These are phyloP conservation scores for Pelodiscus sinensis DNA, from an alignment of 2,113 vertebrate species.

Conservation along the genomic window DNA sequence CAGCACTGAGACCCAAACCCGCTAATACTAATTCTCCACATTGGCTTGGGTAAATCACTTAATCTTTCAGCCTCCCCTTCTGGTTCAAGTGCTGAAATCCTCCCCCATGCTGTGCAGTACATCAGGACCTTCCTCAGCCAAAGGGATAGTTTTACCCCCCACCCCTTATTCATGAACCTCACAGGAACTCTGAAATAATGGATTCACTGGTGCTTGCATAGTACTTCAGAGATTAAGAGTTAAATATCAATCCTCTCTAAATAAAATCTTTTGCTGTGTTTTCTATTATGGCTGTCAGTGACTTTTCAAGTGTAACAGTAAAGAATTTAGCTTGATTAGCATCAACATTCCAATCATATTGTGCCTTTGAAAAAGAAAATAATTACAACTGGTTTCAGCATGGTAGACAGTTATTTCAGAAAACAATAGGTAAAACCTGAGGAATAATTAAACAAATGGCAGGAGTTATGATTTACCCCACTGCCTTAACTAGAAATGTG, in stretches of 20 bases:
- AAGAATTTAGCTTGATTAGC: conserved; percentile 30
- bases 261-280: background rate
- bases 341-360: conserved; percentile 29
- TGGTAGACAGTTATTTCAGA: conserved; percentile 10
- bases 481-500: conserved; percentile 27
- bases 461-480: conserved; percentile 38
- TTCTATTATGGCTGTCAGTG: background rate
- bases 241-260: background rate
- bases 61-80: background rate
- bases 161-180: background rate
- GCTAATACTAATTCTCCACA: background rate
- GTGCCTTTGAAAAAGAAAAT: conserved; percentile 21
- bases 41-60: background rate
- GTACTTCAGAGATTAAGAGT: conserved; percentile 9
- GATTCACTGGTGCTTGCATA: background rate
- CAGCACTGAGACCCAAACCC: background rate
- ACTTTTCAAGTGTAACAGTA: conserved; percentile 18
- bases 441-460: conserved; percentile 33
- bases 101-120: fast-evolving
- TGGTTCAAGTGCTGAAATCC: fast-evolving
- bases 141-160: background rate
- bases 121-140: background rate
- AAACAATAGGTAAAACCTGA: conserved; percentile 43
- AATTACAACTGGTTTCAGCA: background rate
- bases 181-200: background rate